Evolutionary conservation across 2,797 vertebrate genomes (phyloP), one percentile per base, ranked within the genome.

Genomic region (Syngnathus acus): DNA sequence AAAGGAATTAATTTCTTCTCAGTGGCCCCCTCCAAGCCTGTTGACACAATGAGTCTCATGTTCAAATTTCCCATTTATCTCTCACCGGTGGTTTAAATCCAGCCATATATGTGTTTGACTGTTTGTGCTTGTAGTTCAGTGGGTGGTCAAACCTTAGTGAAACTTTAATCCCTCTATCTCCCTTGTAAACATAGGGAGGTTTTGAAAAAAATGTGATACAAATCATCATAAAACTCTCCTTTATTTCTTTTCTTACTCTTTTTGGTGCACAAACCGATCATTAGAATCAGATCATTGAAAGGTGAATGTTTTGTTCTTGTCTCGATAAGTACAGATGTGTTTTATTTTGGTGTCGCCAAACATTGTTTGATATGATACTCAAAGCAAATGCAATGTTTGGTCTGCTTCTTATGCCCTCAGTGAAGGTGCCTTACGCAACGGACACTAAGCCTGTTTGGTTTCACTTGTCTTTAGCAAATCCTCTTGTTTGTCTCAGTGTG

Each of bases 361-460:
- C 32, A 32, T 32, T 32, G 32, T 32, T 32, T 32, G 32, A 32
- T 32, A 32, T 32, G 32, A 32, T 32, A 32, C 2, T 32, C 32
- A 32, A 32, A 32, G 3, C 65, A 75, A 73, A 73, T 72, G 45
- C 17, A 70, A 66, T 66, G 55, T 69, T 76, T 71, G 54, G 68
- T 72, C 50, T 71, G 37, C 62, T 16, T 7, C 55, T 57, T 57
- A 16, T 37, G 13, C 69, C 65, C 26, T 74, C 64, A 37, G 63
- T 51, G 66, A 71, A 21, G 17, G 23, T 23, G 64, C 66, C 74
- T 64, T 75, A 65, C 50, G 70, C 62, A 73, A 63, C 66, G 26
- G 60, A 69, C 66, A 54, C 66, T 78, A 70, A 83, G 81, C 71
- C 65, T 59, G 14, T 72, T 80, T 65, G 68, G 61, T 78, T 58